These are phyloP conservation scores for Daktulosphaira vitifoliae DNA, from an alignment of 1,140 invertebrate genomes.

Conservation along the genomic window DNA sequence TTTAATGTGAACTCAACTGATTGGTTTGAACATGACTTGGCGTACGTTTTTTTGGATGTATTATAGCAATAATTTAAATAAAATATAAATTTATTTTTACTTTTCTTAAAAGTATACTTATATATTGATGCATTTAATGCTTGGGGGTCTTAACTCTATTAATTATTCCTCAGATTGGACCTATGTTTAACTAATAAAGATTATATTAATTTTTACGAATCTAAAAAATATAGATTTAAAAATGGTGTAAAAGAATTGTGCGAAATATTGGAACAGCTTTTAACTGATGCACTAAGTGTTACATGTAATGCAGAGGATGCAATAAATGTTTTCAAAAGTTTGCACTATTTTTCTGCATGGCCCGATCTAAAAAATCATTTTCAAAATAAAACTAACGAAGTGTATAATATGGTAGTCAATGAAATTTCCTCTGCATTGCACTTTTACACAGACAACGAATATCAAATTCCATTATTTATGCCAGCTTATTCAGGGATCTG, in stretches of 20 bases:
- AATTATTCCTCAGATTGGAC: too few species aligned
- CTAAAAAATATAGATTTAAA: conserved; percentile 19
- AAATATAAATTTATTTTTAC: too few species aligned
- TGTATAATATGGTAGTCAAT: not conserved
- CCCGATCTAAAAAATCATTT: not conserved
- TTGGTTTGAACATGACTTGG: conserved; percentile 1
- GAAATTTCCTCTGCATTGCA: not conserved
- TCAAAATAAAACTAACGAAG: not conserved
- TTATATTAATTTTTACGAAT: too few species aligned
- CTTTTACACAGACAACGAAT: not conserved
- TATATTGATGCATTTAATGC: too few species aligned
- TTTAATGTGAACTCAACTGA: conserved; percentile 12
- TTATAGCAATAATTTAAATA: too few species aligned
- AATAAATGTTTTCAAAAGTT: conserved; percentile 1
- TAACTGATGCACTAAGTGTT: not conserved
- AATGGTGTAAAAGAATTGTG: conserved; percentile 3
- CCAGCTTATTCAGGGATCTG: not conserved
- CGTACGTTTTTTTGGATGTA: not conserved
- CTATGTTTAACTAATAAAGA: too few species aligned
- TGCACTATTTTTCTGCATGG: conserved; percentile 8
- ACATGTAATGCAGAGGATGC: conserved; percentile 2
- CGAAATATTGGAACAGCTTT: not conserved
- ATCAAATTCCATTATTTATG: not conserved
- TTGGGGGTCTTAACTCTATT: too few species aligned
- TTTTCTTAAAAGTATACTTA: too few species aligned